Conservation (phyloP, 2,113 vertebrate species). For the Halcyon malimbica region DNA sequence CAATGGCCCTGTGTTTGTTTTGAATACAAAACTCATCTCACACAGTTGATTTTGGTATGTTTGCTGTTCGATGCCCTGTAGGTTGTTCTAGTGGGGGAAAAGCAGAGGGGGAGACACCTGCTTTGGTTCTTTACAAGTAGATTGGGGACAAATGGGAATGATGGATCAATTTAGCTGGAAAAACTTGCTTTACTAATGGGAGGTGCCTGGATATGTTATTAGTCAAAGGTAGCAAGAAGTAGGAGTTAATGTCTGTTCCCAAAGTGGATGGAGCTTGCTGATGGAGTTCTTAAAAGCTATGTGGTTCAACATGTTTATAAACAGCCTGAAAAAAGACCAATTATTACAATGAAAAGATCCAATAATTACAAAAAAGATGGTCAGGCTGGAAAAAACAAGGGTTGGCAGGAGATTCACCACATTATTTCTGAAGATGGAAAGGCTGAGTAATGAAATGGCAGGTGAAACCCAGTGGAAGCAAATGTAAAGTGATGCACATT, state of each 20-base stretch:
- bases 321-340: neutral
- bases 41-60: neutral
- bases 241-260: neutral
- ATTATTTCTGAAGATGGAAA: neutral
- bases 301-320: neutral
- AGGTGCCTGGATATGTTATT: neutral
- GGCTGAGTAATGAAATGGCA: neutral
- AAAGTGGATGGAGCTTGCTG: neutral
- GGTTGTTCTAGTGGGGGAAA: neutral
- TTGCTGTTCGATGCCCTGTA: neutral
- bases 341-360: neutral
- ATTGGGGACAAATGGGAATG: neutral
- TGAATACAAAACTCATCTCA: neutral
- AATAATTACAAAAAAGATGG: neutral
- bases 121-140: neutral
- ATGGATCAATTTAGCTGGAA: neutral
- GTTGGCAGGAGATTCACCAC: neutral
- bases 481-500: neutral
- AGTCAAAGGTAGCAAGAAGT: neutral
- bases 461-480: neutral
- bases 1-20: neutral
- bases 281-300: neutral
- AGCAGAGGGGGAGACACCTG: rapidly evolving
- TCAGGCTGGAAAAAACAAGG: neutral
- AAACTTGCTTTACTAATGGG: neutral